Base-by-base conservation (phyloP, 1,140 invertebrate genomes). In the Eueides isabella region DNA sequence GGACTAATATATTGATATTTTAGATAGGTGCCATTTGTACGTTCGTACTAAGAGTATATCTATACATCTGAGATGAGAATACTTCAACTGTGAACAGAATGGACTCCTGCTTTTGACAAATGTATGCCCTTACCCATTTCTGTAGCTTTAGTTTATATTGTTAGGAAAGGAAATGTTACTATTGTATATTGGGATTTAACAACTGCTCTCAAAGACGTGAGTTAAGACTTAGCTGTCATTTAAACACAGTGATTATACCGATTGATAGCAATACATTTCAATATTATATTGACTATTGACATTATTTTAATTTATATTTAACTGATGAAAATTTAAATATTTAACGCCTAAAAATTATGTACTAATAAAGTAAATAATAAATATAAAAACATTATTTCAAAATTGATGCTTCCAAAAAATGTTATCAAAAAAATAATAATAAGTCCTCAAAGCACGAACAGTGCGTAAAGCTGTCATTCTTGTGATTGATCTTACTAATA, bases 71-170 rank as follows among this genome's bases (percentile, higher is more conserved):
- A 55, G 23, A 55, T 23, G 48, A 55, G 48, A 55, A 55, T 55
- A 55, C 23, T 55, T 66, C 64, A 66, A 41, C 31, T 66, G 64
- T 66, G 26, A 66, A 64, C 63, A 23, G 30, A 33, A 19, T 28
- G 35, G 11, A 41, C 64, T 6, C 12, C 63, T 65, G 63, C 30
- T 66, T 41, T 38, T 66, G 64, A 41, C 35, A 66, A 41, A 38
- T 19, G 12, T 66, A 41, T 41, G 23, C 14, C 6, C 14, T 14
- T 29, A 1, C 11, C 6, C 2, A 66, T 65, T 23, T 33, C n/a
- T 66, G 9, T 41, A 12, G 31, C n/a, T 12, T 33, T 14, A 38
- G 23, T 19, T 28, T 11, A 41, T 38, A 38, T 26, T 33, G 33
- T 35, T 19, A 28, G 48, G 23, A 26, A 33, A 28, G 48, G 48